Evolutionary conservation across 2,113 vertebrate species (phyloP).

Genomic region (Aegithalos caudatus): DNA sequence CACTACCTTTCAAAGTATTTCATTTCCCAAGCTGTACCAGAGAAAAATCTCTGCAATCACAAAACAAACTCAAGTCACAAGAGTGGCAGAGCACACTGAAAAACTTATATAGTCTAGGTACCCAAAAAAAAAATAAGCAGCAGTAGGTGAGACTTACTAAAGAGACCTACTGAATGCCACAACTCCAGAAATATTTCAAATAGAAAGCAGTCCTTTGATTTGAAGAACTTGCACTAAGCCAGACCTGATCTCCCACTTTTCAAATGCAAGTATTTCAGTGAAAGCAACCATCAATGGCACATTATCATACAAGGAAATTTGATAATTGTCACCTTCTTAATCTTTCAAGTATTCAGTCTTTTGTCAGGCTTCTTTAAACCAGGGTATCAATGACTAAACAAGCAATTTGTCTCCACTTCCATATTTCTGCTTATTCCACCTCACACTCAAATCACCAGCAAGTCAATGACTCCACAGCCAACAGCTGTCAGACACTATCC

Average conservation of each 20-base stretch:
- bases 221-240: not conserved
- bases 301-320: not conserved
- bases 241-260: not conserved
- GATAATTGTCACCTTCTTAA: not conserved
- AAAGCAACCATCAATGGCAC: not conserved
- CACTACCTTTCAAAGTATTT: not conserved
- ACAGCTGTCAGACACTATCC: not conserved
- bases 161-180: not conserved
- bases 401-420: not conserved
- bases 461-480: not conserved
- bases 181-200: not conserved
- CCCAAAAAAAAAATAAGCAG: not conserved
- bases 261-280: not conserved
- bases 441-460: not conserved
- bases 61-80: not conserved
- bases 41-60: not conserved
- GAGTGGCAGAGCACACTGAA: not conserved
- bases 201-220: not conserved
- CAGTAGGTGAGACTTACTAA: not conserved
- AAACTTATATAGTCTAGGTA: not conserved
- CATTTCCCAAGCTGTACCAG: not conserved
- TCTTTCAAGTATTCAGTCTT: not conserved
- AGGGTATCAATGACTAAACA: not conserved
- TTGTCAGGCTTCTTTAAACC: not conserved
- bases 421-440: not conserved